Conservation (phyloP, 2,888 invertebrate genomes). For the Cryptocephalus primarius region DNA sequence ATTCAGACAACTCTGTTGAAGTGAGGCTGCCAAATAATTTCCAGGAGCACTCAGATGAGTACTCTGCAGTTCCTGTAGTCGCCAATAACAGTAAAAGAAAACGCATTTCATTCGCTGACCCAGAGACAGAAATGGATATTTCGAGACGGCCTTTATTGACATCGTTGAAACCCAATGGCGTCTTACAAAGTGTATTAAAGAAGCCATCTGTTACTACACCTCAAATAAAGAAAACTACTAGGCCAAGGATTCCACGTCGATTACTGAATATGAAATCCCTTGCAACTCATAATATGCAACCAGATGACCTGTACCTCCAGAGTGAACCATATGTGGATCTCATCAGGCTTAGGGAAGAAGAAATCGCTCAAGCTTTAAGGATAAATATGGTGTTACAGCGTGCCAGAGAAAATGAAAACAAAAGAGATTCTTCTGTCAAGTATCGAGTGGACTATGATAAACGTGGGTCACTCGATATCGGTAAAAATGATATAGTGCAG, state of each 20-base stretch:
- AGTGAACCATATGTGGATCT: slow-evolving; percentile 8
- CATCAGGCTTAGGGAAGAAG: slow-evolving; percentile 7
- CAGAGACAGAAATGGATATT: background rate
- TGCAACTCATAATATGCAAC: slow-evolving; percentile 1
- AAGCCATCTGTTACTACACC: background rate
- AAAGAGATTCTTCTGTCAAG: background rate
- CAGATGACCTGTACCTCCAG: slow-evolving; percentile 5
- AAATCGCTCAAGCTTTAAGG: slow-evolving; percentile 2
- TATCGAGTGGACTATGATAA: slow-evolving; percentile 14
- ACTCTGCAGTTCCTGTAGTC: background rate
- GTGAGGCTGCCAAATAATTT: too few relatives aligned
- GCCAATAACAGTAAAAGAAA: slow-evolving; percentile 2
- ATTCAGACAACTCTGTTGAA: too few relatives aligned
- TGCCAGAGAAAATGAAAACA: background rate
- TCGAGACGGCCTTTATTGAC: background rate
- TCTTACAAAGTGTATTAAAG: slow-evolving; percentile 6
- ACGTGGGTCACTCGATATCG: slow-evolving; percentile 4
- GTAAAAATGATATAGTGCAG: slow-evolving; percentile 4
- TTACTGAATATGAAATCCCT: slow-evolving; percentile 5
- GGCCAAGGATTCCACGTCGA: slow-evolving; percentile 1
- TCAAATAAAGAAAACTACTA: background rate
- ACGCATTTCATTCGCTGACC: slow-evolving; percentile 5
- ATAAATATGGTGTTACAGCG: too few relatives aligned
- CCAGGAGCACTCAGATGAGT: too few relatives aligned
- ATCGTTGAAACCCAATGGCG: background rate